Evolutionary conservation across 2,888 invertebrate species (phyloP), one percentile per base, ranked within the genome.

Genomic region (Ichneumon xanthorius): DNA sequence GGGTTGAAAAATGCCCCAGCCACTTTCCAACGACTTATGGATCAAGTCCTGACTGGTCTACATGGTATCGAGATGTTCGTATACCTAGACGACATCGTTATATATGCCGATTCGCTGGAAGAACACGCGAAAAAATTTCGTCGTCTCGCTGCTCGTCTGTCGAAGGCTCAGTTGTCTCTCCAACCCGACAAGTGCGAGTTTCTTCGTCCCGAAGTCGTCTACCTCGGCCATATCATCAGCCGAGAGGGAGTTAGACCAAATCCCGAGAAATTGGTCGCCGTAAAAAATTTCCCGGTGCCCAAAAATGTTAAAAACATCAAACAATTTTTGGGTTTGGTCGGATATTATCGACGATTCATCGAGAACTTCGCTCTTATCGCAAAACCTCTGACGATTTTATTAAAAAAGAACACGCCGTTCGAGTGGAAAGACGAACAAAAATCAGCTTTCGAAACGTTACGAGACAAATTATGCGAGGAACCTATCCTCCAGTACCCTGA

Each of bases 401-500:
- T 88, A 0, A 87, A 88, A 45, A 89, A 90, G 45, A 80, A 76
- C 16, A 30, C 55, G 16, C 78, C 67, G 9, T 88, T 86, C 50
- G 14, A 48, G 11, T 88, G 88, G 89, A 70, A 5, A 0, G 7
- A 67, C 14, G 81, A 86, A n/a, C 75, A 81, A 9, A 67, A 88
- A 55, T 19, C 37, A 7, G 81, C 87, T 0, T 89, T 89, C 61
- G 14, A 80, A 22, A 11, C 48, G 22, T 63, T 89, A 4, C 30
- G 30, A 4, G 30, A 30, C 0, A 1, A 30, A 30, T 30, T 30
- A 30, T 30, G 30, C 30, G 30, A 53, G 19, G 83, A 80, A 14
- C 85, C 87, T 26, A 22, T 83, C 83, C 73, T 84, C 53, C 53
- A 90, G 86, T 91, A 91, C 73, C 92, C 92, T 9, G 89, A 92